These are phyloP conservation scores for Spheniscus humboldti DNA, from an alignment of 2,797 vertebrate species.

Conservation along the genomic window DNA sequence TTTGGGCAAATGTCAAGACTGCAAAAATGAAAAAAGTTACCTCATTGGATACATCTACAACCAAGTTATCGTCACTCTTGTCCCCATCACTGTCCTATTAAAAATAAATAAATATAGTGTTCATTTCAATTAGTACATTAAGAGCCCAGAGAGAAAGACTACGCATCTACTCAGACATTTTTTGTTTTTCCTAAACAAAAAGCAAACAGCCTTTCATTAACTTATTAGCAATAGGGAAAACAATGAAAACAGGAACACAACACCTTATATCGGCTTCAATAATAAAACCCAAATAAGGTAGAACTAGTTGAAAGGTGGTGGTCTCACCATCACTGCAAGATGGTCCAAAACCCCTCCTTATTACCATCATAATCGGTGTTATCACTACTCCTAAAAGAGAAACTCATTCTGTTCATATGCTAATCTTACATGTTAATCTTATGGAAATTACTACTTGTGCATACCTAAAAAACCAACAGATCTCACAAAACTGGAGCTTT, in stretches of 20 bases:
- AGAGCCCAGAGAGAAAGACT: background rate
- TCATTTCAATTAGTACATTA: constrained; percentile 43
- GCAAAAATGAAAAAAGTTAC: constrained; percentile 67
- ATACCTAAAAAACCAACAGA: background rate
- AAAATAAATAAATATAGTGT: constrained; percentile 63
- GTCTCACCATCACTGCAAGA: background rate
- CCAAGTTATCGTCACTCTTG: constrained; percentile 86
- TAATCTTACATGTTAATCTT: background rate
- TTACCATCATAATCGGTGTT: background rate
- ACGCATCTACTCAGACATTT: background rate
- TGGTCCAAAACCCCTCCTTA: background rate
- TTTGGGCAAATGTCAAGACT: constrained; percentile 3
- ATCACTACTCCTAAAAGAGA: background rate
- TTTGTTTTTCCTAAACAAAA: background rate
- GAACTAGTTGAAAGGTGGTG: background rate
- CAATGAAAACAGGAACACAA: background rate
- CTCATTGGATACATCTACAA: constrained; percentile 87
- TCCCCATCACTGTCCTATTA: constrained; percentile 84
- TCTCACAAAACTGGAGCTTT: background rate
- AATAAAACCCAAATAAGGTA: background rate
- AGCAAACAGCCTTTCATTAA: background rate
- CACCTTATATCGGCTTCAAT: background rate
- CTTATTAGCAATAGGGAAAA: background rate
- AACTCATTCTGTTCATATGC: background rate
- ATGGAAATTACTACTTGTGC: background rate